These are phyloP conservation scores for Protobothrops mucrosquamatus DNA, from an alignment of 2,113 vertebrate genomes.

Conservation along the genomic window DNA sequence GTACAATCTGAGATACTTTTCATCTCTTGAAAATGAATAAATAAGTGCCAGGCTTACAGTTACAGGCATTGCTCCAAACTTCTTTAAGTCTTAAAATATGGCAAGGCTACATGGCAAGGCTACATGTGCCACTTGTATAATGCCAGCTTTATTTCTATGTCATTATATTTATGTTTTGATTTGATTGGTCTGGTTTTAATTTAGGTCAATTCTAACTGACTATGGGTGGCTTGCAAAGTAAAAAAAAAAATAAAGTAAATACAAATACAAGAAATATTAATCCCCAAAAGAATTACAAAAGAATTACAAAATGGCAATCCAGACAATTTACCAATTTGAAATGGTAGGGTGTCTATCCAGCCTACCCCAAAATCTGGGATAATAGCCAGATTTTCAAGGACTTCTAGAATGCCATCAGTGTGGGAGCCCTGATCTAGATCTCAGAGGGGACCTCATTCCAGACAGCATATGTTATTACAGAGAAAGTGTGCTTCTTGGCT, in stretches of 20 bases:
- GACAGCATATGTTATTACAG: background rate
- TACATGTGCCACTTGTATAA: background rate
- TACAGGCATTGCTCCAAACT: background rate
- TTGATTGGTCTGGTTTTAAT: background rate
- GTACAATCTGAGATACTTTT: background rate
- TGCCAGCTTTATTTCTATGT: background rate
- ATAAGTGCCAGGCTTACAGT: background rate
- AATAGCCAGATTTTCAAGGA: background rate
- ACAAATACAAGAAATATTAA: background rate
- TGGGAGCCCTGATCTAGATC: background rate
- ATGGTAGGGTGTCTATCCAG: background rate
- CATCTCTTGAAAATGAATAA: background rate
- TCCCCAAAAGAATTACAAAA: background rate
- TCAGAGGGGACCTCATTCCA: background rate
- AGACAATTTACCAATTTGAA: background rate
- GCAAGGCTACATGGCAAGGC: background rate
- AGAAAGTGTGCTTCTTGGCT: background rate
- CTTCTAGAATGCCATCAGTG: background rate
- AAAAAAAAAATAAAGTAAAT: background rate
- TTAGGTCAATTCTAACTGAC: background rate
- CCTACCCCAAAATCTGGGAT: background rate
- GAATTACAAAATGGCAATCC: background rate
- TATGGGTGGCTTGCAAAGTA: background rate
- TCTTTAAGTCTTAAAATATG: background rate
- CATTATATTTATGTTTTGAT: background rate